phyloP scores from a whole-genome alignment of 2,888 invertebrate genomes.

The Oegoconia quadripuncta region DNA sequence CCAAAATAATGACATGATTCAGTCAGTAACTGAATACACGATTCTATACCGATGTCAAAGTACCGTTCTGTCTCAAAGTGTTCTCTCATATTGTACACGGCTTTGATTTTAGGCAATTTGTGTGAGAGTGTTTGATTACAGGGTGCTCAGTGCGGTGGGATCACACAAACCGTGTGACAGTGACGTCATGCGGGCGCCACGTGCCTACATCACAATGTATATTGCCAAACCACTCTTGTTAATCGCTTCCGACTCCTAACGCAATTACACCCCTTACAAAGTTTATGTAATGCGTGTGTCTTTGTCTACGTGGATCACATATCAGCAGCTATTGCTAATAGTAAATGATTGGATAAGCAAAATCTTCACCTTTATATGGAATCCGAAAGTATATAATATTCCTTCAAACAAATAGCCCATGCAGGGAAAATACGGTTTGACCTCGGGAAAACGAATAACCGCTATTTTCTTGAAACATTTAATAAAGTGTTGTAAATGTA shows the following conservation, averaged over 20 bases:
- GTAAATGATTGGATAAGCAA: too few species aligned
- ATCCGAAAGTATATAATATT: too few species aligned
- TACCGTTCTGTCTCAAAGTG: not conserved
- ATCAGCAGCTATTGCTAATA: too few species aligned
- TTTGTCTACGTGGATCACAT: too few species aligned
- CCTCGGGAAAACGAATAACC: too few species aligned
- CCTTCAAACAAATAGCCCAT: too few species aligned
- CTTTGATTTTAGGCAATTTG: slow-evolving; percentile 4
- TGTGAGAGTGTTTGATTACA: not conserved
- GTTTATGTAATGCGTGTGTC: too few species aligned
- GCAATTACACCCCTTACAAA: slow-evolving; percentile 51
- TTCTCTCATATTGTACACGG: slow-evolving; percentile 1
- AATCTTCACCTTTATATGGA: too few species aligned
- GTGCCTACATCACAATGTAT: slow-evolving; percentile 29
- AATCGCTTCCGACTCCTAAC: slow-evolving; percentile 48
- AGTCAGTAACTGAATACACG: not conserved
- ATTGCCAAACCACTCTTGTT: slow-evolving; percentile 51
- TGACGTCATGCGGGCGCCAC: slow-evolving; percentile 61
- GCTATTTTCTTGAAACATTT: too few species aligned
- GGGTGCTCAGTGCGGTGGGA: not conserved
- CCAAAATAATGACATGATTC: not conserved
- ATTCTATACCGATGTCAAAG: not conserved
- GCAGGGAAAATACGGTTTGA: too few species aligned
- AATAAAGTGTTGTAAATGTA: too few species aligned
- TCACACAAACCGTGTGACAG: slow-evolving; percentile 39